Conservation (phyloP, 2,797 vertebrate genomes). For the Prionace glauca region DNA sequence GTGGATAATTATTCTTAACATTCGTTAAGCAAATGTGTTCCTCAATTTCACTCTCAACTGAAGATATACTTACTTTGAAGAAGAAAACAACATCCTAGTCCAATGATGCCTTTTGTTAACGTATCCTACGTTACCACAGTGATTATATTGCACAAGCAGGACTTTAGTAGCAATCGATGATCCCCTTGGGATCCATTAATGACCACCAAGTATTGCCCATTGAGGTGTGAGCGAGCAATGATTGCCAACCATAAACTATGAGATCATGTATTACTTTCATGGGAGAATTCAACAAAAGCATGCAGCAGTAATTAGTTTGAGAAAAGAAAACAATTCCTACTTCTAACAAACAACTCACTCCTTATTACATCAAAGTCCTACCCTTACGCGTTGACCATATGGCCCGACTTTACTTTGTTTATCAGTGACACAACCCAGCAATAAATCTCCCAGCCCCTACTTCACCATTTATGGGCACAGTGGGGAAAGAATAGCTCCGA, state of each 20-base stretch:
- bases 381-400: background rate
- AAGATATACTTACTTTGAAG: background rate
- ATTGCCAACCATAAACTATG: background rate
- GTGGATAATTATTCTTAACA: background rate
- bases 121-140: background rate
- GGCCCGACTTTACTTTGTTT: background rate
- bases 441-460: background rate
- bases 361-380: constrained; percentile 14
- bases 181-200: background rate
- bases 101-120: background rate
- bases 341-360: constrained; percentile 1
- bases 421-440: background rate
- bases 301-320: constrained; percentile 3
- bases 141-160: background rate
- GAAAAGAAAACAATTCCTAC: constrained; percentile 10
- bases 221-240: background rate
- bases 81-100: background rate
- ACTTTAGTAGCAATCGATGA: background rate
- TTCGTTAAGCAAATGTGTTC: background rate
- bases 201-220: background rate
- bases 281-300: constrained; percentile 21
- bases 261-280: background rate
- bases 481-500: constrained; percentile 19
- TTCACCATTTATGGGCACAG: background rate
- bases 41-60: too few relatives aligned